Evolutionary conservation across 2,888 invertebrate species (phyloP).

Genomic region (Archaeoteleia sp.): DNA sequence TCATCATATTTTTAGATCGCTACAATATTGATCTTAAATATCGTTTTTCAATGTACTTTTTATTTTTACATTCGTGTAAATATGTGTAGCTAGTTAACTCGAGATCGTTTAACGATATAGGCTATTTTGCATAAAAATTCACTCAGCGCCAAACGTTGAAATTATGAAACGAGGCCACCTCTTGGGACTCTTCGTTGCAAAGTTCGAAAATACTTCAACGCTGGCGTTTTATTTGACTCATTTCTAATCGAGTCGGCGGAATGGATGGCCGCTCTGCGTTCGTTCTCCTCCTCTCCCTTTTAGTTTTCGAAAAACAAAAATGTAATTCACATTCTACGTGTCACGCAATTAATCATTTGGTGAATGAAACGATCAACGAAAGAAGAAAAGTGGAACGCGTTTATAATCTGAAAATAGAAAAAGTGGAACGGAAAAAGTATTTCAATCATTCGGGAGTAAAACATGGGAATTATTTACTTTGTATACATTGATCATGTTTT

Average conservation of each 20-base stretch:
- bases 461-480: no score
- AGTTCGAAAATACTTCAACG: conserved; percentile 27
- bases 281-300: conserved; percentile 1
- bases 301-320: conserved; percentile 19
- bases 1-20: no score
- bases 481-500: no score
- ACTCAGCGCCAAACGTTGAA: conserved; percentile 34
- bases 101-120: conserved; percentile 33
- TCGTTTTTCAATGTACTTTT: neutral
- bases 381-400: conserved; percentile 17
- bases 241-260: conserved; percentile 20
- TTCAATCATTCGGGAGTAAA: neutral
- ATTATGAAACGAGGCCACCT: conserved; percentile 44
- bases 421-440: conserved; percentile 22
- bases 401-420: conserved; percentile 24
- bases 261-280: conserved; percentile 12
- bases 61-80: conserved; percentile 12
- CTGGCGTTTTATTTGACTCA: conserved; percentile 18
- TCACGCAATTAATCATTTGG: conserved; percentile 21
- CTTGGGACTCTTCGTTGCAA: conserved; percentile 25
- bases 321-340: conserved; percentile 12
- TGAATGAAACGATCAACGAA: conserved; percentile 19
- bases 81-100: conserved; percentile 19
- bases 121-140: conserved; percentile 39
- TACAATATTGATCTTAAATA: conserved; percentile 8